These are phyloP conservation scores for Imbricaverruca yamaguchii DNA, from an alignment of 2,888 invertebrate genomes.

Conservation along the genomic window DNA sequence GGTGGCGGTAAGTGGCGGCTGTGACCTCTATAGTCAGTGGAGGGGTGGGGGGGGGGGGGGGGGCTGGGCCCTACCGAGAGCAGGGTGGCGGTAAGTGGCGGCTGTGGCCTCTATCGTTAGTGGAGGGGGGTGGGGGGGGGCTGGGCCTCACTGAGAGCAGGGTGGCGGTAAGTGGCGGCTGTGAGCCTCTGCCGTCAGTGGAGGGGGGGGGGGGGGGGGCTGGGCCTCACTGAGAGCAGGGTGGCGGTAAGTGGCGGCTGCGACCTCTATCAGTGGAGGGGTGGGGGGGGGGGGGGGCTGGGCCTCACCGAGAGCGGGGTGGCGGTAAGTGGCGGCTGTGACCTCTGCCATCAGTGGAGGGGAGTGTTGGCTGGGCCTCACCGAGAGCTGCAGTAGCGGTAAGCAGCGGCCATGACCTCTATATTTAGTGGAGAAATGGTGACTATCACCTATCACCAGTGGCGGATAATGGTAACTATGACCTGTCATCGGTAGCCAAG, in stretches of 20 bases:
- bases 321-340: slow-evolving; percentile 65
- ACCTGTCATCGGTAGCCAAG: no score
- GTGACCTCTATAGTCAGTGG: slow-evolving; percentile 49
- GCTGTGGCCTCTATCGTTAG: no score
- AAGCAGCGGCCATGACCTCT: slow-evolving; percentile 32
- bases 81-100: slow-evolving; percentile 74
- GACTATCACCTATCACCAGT: slow-evolving; percentile 52
- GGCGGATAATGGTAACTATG: no score
- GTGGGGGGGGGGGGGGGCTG: slow-evolving; percentile 86
- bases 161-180: slow-evolving; percentile 85
- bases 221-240: slow-evolving; percentile 95
- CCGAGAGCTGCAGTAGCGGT: slow-evolving; percentile 98
- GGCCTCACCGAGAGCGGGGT: slow-evolving; percentile 97
- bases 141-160: slow-evolving; percentile 95
- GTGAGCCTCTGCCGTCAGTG: slow-evolving; percentile 63
- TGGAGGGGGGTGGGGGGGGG: slow-evolving; percentile 45
- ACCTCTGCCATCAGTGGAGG: slow-evolving; percentile 48
- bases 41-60: no score
- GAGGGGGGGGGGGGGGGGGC: no score
- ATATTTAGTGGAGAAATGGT: no score
- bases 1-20: slow-evolving; percentile 77
- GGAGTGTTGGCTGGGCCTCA: slow-evolving; percentile 88
- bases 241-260: slow-evolving; percentile 86
- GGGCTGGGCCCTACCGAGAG: slow-evolving; percentile 95
- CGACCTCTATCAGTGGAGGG: slow-evolving; percentile 61